Evolutionary conservation across 2,888 invertebrate genomes (phyloP).

Genomic region (Empis stercorea): DNA sequence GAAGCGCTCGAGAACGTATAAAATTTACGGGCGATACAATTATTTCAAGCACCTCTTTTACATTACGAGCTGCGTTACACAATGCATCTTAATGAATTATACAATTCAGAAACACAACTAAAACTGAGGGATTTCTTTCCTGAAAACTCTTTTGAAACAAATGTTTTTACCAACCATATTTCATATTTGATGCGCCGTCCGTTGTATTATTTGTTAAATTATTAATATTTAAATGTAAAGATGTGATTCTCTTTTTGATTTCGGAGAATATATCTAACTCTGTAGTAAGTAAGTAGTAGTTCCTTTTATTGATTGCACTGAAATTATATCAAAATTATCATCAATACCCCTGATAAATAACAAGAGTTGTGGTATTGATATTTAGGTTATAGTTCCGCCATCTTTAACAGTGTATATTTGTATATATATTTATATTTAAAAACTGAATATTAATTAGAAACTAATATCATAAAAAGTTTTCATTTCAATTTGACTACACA

Average conservation of each 20-base stretch:
- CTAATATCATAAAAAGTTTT: too few species aligned
- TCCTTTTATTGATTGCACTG: too few species aligned
- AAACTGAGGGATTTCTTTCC: background rate
- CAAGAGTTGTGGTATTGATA: too few species aligned
- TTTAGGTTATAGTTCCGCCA: too few species aligned
- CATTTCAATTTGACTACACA: too few species aligned
- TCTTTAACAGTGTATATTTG: too few species aligned
- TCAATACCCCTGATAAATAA: too few species aligned
- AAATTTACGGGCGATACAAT: background rate
- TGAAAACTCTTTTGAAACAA: background rate
- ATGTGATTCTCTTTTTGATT: background rate
- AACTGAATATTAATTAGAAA: too few species aligned
- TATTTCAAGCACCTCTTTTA: background rate
- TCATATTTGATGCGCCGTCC: too few species aligned
- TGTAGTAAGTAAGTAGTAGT: too few species aligned
- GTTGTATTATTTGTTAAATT: background rate
- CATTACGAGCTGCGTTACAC: background rate
- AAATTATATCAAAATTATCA: too few species aligned
- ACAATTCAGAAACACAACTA: background rate
- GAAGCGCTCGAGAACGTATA: background rate
- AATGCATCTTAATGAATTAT: background rate
- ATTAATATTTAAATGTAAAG: background rate
- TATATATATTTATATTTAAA: too few species aligned
- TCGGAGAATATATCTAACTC: background rate
- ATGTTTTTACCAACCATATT: background rate